Base-by-base conservation (phyloP, 2,113 vertebrate species). In the Mormoops blainvillei region DNA sequence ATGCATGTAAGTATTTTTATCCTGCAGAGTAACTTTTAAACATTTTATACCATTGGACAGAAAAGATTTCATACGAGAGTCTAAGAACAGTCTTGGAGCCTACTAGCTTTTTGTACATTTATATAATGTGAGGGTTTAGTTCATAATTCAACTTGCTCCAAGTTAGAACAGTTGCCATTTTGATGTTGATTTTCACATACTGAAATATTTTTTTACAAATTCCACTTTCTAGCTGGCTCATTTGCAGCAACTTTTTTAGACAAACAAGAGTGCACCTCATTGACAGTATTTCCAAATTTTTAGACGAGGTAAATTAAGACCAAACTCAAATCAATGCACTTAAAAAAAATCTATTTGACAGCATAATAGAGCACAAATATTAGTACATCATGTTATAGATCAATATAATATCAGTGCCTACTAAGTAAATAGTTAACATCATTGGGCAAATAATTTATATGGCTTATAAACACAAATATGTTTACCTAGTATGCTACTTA, bases 111-210 rank as follows among this genome's bases (percentile, higher is more conserved):
- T 80, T 87, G 74, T 45, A 61, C 9, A 89, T 94, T 96, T 86
- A 95, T 63, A 84, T 22, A 82, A 67, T 67, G 14, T 50, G 31
- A 93, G 28, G 9, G 28, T 58, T 94, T 92, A 31, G 89, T 84
- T 86, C n/a, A 67, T 93, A 94, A 89, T 18, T 95, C 31, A 91
- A 1, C 91, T 90, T 86, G 26, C 19, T 94, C 68, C 16, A 56
- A 63, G 11, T 91, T 45, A 96, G 58, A 89, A 63, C 5, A 93
- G 19, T 81, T 91, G 76, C 97, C 38, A 93, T 91, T 80, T 95
- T 73, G 20, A 92, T 95, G 94, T 96, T 83, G 5, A 70, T 80
- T 87, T 94, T 96, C 45, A 92, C 31, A 33, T 88, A 70, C 67
- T 74, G 63, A 78, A 96, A 90, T 16, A 2, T 86, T 91, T 13